A percentile compares a stretch with the other conserved stretches of the same genome.
Evolutionary conservation across 2,888 invertebrate species (phyloP).

Genomic region (Drosophila flavopinicola): DNA sequence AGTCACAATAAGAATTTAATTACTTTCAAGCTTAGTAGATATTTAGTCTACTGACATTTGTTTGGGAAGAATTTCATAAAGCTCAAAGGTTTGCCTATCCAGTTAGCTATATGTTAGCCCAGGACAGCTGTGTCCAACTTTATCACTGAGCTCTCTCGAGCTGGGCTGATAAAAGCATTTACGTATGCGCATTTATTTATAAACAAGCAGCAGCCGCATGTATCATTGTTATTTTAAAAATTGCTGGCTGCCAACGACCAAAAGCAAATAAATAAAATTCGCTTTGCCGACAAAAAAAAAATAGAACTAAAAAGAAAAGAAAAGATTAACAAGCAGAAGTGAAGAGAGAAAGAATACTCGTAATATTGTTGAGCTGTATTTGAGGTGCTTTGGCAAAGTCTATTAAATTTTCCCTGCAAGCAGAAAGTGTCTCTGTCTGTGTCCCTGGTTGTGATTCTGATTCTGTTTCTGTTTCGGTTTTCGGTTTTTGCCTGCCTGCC

Average conservation of each 20-base stretch:
- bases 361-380: constrained; percentile 72
- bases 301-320: constrained; percentile 9
- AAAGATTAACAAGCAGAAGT: constrained; percentile 22
- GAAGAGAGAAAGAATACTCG: constrained; percentile 49
- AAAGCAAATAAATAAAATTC: constrained; percentile 67
- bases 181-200: constrained; percentile 77
- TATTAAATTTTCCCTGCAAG: constrained; percentile 42
- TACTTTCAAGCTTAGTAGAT: no score
- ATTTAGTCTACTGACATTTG: no score
- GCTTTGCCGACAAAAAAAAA: constrained; percentile 37
- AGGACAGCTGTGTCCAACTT: constrained; percentile 42
- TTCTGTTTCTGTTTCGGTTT: constrained; percentile 9
- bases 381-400: constrained; percentile 63
- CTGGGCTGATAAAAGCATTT: constrained; percentile 72
- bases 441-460: constrained; percentile 42
- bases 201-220: constrained; percentile 75
- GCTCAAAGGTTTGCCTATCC: background rate
- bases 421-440: constrained; percentile 57
- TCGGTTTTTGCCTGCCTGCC: constrained; percentile 6
- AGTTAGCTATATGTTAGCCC: constrained; percentile 11
- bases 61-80: background rate
- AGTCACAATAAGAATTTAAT: no score
- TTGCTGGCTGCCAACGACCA: constrained; percentile 62
- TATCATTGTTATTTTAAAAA: constrained; percentile 80
- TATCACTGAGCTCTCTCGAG: constrained; percentile 55